Conservation (phyloP, 2,888 invertebrate genomes). For the Blastobasis adustella region DNA sequence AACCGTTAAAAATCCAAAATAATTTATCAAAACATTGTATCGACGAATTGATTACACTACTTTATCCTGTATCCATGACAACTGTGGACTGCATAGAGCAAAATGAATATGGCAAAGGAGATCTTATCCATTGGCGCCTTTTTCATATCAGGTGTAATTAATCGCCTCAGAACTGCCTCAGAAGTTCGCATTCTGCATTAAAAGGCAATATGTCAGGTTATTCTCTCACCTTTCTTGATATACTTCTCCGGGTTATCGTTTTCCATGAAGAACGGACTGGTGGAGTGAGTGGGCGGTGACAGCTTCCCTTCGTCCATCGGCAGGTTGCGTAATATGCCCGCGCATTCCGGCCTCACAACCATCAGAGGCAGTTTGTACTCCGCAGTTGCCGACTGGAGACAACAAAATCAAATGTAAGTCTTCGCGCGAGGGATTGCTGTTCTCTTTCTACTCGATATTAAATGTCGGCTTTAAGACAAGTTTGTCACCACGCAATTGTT, state of each 20-base stretch:
- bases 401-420: not conserved
- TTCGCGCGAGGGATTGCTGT: too few species aligned
- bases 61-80: too few species aligned
- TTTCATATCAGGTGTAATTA: too few species aligned
- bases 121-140: too few species aligned
- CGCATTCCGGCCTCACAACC: constrained; percentile 80
- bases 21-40: not conserved
- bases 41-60: too few species aligned
- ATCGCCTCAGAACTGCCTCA: not conserved
- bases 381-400: constrained; percentile 76
- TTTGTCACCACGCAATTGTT: too few species aligned
- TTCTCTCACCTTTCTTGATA: constrained; percentile 75
- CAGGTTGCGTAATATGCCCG: constrained; percentile 76
- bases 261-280: constrained; percentile 81
- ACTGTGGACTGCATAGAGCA: too few species aligned
- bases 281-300: constrained; percentile 72
- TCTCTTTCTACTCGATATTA: too few species aligned
- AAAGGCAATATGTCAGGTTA: not conserved
- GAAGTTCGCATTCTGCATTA: not conserved
- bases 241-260: constrained; percentile 76
- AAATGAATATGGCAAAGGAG: too few species aligned
- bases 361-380: constrained; percentile 81
- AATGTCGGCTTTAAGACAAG: too few species aligned
- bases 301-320: constrained; percentile 76
- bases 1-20: constrained; percentile 5